Percentiles rank a stretch among this genome's conserved stretches.
These are phyloP conservation scores for Drosophila diplacantha DNA, from an alignment of 2,888 invertebrate genomes.

Conservation along the genomic window DNA sequence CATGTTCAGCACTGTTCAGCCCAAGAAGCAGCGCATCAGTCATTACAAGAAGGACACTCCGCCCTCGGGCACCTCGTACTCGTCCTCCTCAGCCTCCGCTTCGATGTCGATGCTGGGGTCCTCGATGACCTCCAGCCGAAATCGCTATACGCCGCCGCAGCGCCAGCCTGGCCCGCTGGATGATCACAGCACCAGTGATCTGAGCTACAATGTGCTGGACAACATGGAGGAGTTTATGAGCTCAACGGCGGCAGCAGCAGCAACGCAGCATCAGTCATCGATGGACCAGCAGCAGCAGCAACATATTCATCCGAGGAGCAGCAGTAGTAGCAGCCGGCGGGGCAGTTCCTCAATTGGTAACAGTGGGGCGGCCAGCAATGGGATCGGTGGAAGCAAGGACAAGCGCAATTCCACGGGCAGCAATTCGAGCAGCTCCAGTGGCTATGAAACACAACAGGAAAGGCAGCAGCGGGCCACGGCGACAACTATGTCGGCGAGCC, in stretches of 20 bases:
- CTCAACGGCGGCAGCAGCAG: slow-evolving; percentile 51
- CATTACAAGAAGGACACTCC: slow-evolving; percentile 83
- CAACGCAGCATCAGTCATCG: slow-evolving; percentile 38
- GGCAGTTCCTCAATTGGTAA: slow-evolving; percentile 37
- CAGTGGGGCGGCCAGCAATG: slow-evolving; percentile 18
- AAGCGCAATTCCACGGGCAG: slow-evolving; percentile 65
- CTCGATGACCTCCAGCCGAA: slow-evolving; percentile 45
- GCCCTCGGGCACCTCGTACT: slow-evolving; percentile 20
- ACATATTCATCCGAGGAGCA: slow-evolving; percentile 30
- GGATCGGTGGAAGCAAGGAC: slow-evolving; percentile 45
- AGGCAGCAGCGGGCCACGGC: slow-evolving; percentile 47
- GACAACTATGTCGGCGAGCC: slow-evolving; percentile 27
- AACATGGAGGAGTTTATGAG: slow-evolving; percentile 74
- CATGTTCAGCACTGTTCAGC: slow-evolving; percentile 77
- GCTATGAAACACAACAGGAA: slow-evolving; percentile 57
- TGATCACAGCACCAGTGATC: slow-evolving; percentile 65
- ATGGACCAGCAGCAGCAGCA: slow-evolving; percentile 35
- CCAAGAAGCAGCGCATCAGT: slow-evolving; percentile 91
- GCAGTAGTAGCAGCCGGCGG: slow-evolving; percentile 35
- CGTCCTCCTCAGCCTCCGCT: slow-evolving; percentile 8
- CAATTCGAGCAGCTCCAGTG: slow-evolving; percentile 60
- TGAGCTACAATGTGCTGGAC: slow-evolving; percentile 76
- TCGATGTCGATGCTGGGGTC: slow-evolving; percentile 22
- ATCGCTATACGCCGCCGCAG: slow-evolving; percentile 65
- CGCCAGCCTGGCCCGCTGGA: slow-evolving; percentile 51